A percentile compares a stretch with the other conserved stretches of the same genome.
Evolutionary conservation across 2,113 vertebrate genomes (phyloP).

Genomic region (Phocoena phocoena): DNA sequence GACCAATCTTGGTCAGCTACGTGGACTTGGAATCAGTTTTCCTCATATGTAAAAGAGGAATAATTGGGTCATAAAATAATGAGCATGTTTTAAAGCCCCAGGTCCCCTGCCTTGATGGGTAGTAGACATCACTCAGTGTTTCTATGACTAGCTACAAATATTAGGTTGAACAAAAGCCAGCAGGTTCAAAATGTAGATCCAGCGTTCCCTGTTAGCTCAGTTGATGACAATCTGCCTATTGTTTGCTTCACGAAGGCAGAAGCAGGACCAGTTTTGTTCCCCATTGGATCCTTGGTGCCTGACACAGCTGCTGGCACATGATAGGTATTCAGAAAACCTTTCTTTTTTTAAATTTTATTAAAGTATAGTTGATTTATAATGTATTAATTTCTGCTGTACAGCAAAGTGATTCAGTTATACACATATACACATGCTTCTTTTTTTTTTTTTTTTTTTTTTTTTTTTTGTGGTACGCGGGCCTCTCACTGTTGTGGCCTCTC

Average conservation of each 20-base stretch:
- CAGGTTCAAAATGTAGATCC: neutral
- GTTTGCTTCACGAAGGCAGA: neutral
- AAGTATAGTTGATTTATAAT: neutral
- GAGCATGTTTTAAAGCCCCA: neutral
- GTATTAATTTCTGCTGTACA: neutral
- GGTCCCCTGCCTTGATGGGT: neutral
- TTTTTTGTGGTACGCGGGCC: too few relatives aligned
- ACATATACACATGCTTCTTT: neutral
- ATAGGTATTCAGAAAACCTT: neutral
- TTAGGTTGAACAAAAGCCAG: neutral
- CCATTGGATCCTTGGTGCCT: neutral
- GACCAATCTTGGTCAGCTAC: neutral
- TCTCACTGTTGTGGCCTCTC: too few relatives aligned
- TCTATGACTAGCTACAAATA: neutral
- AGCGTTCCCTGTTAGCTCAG: neutral
- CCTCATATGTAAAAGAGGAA: neutral
- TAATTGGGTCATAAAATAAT: neutral
- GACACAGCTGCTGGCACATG: neutral
- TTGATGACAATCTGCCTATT: neutral
- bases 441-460: neutral
- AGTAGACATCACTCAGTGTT: neutral
- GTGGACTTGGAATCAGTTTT: neutral
- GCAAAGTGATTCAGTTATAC: neutral
- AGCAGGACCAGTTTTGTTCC: neutral
- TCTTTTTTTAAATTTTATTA: neutral